Evolutionary conservation across 1,140 invertebrate species (phyloP).

Genomic region (Dendrolimus kikuchii): DNA sequence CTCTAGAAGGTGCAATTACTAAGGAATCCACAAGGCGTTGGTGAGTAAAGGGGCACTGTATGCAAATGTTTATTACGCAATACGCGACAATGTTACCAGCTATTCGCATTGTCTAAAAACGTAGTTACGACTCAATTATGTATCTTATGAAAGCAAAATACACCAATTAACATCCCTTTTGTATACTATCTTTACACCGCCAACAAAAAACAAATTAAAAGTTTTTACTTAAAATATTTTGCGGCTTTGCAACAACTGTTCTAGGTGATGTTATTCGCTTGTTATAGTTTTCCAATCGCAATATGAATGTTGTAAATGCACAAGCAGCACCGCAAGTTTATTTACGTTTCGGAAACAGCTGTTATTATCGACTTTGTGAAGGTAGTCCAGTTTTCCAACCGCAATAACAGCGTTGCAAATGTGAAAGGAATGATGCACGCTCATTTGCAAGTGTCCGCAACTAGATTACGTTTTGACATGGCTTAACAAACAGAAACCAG

Average conservation of each 20-base stretch:
- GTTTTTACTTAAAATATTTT: slow-evolving; percentile 11
- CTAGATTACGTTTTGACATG: slow-evolving; percentile 32
- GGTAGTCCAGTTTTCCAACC: slow-evolving; percentile 1
- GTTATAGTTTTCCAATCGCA: slow-evolving; percentile 8
- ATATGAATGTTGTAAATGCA: slow-evolving; percentile 1
- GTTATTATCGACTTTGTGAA: no score
- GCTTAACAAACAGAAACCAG: slow-evolving; percentile 31
- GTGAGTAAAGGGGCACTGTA: slow-evolving; percentile 10
- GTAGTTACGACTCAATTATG: slow-evolving; percentile 39
- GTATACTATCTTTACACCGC: slow-evolving; percentile 21
- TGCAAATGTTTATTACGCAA: slow-evolving; percentile 26
- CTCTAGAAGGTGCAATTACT: slow-evolving; percentile 26
- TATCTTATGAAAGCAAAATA: slow-evolving; percentile 26
- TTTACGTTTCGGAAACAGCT: no score
- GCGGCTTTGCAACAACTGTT: slow-evolving; percentile 9
- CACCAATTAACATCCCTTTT: slow-evolving; percentile 42
- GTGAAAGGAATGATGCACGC: slow-evolving; percentile 23
- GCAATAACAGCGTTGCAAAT: slow-evolving; percentile 14
- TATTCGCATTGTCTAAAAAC: slow-evolving; percentile 34
- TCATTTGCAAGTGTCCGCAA: slow-evolving; percentile 35
- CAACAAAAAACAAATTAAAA: slow-evolving; percentile 16
- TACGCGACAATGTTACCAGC: slow-evolving; percentile 24
- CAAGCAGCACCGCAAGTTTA: no score
- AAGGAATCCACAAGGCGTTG: slow-evolving; percentile 12
- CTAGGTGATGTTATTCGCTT: slow-evolving; percentile 3